These are phyloP conservation scores for Drosophila ezoana DNA, from an alignment of 2,888 invertebrate genomes.

Conservation along the genomic window DNA sequence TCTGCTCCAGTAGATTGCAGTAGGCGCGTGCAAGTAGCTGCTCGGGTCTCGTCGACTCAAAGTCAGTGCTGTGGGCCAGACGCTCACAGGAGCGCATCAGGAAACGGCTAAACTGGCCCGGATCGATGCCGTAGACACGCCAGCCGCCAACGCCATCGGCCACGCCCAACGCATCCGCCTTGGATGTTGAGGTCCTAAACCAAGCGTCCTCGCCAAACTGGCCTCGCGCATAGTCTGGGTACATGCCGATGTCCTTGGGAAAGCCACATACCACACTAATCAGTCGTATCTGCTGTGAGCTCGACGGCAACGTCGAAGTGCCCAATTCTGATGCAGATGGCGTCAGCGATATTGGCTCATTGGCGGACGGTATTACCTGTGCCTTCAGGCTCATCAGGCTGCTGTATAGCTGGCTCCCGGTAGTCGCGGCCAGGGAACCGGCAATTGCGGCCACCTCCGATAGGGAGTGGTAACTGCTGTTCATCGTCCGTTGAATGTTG, in stretches of 20 bases:
- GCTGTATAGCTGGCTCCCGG: background rate
- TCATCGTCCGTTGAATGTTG: constrained; percentile 28
- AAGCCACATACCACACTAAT: constrained; percentile 95
- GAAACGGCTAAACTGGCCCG: constrained; percentile 96
- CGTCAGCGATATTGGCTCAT: too few relatives aligned
- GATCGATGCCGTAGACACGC: constrained; percentile 98
- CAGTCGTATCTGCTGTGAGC: constrained; percentile 86
- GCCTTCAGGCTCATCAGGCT: constrained; percentile 12
- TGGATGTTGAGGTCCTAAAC: constrained; percentile 89
- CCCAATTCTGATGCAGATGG: background rate
- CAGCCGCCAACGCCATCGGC: constrained; percentile 99
- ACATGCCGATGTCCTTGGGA: constrained; percentile 92
- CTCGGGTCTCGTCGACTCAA: constrained; percentile 92
- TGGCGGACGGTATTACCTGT: background rate
- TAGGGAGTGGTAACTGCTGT: constrained; percentile 19
- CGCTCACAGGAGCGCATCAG: constrained; percentile 97
- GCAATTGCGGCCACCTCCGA: constrained; percentile 7
- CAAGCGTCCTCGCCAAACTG: constrained; percentile 99
- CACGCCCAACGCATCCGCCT: constrained; percentile 95
- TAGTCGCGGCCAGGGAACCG: constrained; percentile 4
- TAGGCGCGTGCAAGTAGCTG: constrained; percentile 94
- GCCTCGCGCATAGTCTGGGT: constrained; percentile 89
- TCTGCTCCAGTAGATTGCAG: constrained; percentile 94
- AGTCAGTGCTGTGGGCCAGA: constrained; percentile 93
- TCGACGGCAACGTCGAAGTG: background rate